Evolutionary conservation across 2,797 vertebrate species (phyloP).

Genomic region (Pseudotriccus pelzelni): DNA sequence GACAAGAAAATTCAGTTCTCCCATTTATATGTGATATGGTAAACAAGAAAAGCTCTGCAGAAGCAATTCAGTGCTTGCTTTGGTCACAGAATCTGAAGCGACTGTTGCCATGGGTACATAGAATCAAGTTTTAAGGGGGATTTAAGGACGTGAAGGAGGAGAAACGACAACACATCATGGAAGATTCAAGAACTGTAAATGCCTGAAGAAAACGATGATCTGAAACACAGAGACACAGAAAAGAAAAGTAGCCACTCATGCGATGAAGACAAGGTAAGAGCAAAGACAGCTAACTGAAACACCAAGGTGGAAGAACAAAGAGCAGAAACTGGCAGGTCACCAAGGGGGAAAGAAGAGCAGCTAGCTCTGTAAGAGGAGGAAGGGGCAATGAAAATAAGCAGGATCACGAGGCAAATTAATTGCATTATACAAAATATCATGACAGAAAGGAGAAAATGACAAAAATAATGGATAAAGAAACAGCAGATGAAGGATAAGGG

Average conservation of each 20-base stretch:
- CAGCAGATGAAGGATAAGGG: background rate
- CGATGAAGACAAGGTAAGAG: background rate
- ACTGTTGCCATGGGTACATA: slow-evolving; percentile 53
- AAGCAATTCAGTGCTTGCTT: slow-evolving; percentile 38
- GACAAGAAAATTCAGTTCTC: slow-evolving; percentile 18
- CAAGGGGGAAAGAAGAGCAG: background rate
- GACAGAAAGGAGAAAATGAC: background rate
- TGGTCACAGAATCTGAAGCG: slow-evolving; percentile 38
- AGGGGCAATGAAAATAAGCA: background rate
- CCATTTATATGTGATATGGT: slow-evolving; percentile 13
- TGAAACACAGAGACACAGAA: background rate
- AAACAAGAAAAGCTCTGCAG: slow-evolving; percentile 45
- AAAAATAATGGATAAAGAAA: background rate
- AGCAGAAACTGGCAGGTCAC: background rate
- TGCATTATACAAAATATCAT: background rate
- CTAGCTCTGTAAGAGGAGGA: background rate
- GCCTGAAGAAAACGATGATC: background rate
- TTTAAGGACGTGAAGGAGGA: slow-evolving; percentile 27
- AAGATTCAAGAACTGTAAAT: slow-evolving; percentile 2
- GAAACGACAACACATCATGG: background rate
- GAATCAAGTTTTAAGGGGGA: slow-evolving; percentile 8
- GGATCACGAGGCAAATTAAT: background rate
- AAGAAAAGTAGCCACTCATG: background rate
- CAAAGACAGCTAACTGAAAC: background rate
- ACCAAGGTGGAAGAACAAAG: background rate